Evolutionary conservation across 2,113 vertebrate species (phyloP).

Genomic region (Excalfactoria chinensis): DNA sequence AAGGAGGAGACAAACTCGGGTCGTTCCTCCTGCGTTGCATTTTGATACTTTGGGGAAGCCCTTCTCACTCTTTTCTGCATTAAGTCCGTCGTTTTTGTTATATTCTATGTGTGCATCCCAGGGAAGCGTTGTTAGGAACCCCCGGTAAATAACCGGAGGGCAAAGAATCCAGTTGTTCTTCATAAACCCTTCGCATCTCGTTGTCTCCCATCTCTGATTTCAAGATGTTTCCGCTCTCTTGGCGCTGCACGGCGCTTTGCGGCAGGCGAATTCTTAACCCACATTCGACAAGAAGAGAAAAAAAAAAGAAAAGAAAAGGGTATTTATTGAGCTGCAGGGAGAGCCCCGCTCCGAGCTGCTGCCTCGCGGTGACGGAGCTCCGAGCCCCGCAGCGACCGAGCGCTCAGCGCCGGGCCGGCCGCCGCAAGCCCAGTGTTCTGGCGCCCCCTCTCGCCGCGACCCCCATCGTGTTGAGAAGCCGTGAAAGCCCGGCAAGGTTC

Average conservation of each 20-base stretch:
- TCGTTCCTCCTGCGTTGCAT: fast-evolving
- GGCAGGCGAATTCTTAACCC: no score
- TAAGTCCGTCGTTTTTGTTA: fast-evolving
- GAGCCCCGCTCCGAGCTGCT: no score
- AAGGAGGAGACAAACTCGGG: neutral
- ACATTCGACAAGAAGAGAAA: no score
- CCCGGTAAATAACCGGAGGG: fast-evolving
- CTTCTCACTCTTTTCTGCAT: neutral
- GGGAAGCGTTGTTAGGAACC: neutral
- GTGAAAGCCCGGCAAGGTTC: no score
- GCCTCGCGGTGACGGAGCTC: no score
- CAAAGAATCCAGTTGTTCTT: neutral
- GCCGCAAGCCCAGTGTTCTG: constrained; percentile 68
- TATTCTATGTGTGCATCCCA: neutral
- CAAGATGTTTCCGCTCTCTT: fast-evolving
- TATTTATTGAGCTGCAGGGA: no score
- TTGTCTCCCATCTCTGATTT: neutral
- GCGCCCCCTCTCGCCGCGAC: constrained; percentile 83
- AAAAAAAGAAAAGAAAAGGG: no score
- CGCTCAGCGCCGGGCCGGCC: no score
- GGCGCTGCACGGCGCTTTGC: neutral
- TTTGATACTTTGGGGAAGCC: neutral
- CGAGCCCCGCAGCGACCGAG: neutral
- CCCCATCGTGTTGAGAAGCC: neutral
- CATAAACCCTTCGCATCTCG: fast-evolving